A percentile compares a stretch with the other conserved stretches of the same genome.
phyloP scores from a whole-genome alignment of 1,140 invertebrate genomes.

The Phocides pigmalion region DNA sequence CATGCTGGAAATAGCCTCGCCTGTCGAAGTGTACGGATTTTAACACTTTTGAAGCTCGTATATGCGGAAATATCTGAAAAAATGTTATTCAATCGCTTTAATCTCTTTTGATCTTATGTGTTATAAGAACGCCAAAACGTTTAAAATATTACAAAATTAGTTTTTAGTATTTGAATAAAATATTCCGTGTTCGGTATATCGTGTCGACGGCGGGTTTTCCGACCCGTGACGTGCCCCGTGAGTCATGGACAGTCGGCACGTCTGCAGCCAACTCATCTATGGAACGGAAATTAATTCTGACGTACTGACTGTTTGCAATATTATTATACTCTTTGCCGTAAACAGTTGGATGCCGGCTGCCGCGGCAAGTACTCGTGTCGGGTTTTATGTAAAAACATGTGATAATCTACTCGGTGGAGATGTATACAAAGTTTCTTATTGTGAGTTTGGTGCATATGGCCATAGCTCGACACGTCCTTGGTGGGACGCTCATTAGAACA shows the following conservation, averaged over 20 bases:
- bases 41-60: too few species aligned
- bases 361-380: slow-evolving; percentile 29
- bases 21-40: too few species aligned
- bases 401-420: slow-evolving; percentile 23
- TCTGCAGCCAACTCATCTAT: slow-evolving; percentile 9
- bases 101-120: too few species aligned
- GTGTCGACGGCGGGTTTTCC: neutral
- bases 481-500: neutral
- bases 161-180: too few species aligned
- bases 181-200: neutral
- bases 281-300: slow-evolving; percentile 10
- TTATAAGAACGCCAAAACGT: too few species aligned
- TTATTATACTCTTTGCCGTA: slow-evolving; percentile 9
- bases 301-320: neutral
- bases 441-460: slow-evolving; percentile 21
- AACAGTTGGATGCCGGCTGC: slow-evolving; percentile 41
- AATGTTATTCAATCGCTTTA: too few species aligned
- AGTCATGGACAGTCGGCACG: slow-evolving; percentile 4
- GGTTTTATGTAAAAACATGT: slow-evolving; percentile 7
- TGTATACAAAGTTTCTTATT: slow-evolving; percentile 32
- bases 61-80: too few species aligned
- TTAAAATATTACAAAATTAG: too few species aligned
- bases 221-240: too few species aligned
- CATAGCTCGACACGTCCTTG: slow-evolving; percentile 17
- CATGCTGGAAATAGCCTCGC: too few species aligned